These are phyloP conservation scores for Erythrocercus mccallii DNA, from an alignment of 2,113 vertebrate genomes.

Conservation along the genomic window DNA sequence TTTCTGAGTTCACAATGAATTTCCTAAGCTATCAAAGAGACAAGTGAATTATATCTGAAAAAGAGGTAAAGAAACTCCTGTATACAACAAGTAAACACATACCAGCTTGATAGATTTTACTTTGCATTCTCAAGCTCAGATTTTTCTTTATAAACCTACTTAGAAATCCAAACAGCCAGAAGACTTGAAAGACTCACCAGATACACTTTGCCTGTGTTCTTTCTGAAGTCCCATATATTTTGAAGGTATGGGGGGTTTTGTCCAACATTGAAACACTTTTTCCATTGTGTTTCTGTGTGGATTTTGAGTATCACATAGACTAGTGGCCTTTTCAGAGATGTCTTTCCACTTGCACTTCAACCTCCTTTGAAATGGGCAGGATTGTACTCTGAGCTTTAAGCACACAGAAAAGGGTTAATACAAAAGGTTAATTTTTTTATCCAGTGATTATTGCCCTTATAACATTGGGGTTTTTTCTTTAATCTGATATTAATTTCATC, in stretches of 20 bases:
- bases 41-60: neutral
- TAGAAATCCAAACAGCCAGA: neutral
- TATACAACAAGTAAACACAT: neutral
- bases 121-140: neutral
- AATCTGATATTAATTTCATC: slow-evolving; percentile 12
- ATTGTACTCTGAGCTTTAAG: neutral
- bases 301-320: neutral
- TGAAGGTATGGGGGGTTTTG: neutral
- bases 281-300: fast-evolving
- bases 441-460: neutral
- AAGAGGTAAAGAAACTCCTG: neutral
- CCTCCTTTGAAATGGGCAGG: neutral
- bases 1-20: slow-evolving; percentile 2
- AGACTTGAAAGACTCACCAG: neutral
- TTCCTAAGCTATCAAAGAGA: neutral
- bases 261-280: neutral
- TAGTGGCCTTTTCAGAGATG: neutral
- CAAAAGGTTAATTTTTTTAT: neutral
- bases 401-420: neutral
- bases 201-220: neutral
- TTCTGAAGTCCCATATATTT: neutral
- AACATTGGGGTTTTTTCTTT: neutral
- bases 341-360: neutral
- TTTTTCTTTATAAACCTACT: neutral
- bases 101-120: neutral